These are phyloP conservation scores for Festucalex cinctus DNA, from an alignment of 2,113 vertebrate species.

Conservation along the genomic window DNA sequence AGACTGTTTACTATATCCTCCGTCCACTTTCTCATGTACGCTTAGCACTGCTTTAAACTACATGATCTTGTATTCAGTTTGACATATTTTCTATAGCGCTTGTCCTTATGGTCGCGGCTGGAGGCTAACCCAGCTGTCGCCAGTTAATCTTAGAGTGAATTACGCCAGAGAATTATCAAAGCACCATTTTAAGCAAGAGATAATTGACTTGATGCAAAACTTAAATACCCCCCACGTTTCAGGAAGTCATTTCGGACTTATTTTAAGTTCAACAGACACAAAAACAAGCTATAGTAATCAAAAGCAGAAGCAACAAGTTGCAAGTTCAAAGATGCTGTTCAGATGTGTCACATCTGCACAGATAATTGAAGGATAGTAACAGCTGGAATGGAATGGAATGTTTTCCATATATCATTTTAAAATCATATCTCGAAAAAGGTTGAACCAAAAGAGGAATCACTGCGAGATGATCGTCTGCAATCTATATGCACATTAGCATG, in stretches of 20 bases:
- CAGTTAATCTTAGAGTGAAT: slow-evolving; percentile 11
- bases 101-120: background rate
- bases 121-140: background rate
- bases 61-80: background rate
- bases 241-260: background rate
- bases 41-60: slow-evolving; percentile 17
- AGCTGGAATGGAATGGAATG: background rate
- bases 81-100: background rate
- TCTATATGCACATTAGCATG: background rate
- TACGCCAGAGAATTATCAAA: slow-evolving; percentile 10
- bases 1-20: slow-evolving; percentile 43
- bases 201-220: background rate
- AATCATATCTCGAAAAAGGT: background rate
- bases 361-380: background rate
- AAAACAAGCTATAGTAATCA: background rate
- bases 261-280: background rate
- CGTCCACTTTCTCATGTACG: slow-evolving; percentile 21
- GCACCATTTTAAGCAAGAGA: background rate
- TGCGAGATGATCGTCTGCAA: background rate
- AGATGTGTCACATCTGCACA: background rate
- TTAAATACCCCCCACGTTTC: background rate
- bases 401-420: background rate
- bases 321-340: background rate
- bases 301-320: background rate
- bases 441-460: background rate